Conservation (phyloP, 2,888 invertebrate species). For the Ennomos fuscantarius region DNA sequence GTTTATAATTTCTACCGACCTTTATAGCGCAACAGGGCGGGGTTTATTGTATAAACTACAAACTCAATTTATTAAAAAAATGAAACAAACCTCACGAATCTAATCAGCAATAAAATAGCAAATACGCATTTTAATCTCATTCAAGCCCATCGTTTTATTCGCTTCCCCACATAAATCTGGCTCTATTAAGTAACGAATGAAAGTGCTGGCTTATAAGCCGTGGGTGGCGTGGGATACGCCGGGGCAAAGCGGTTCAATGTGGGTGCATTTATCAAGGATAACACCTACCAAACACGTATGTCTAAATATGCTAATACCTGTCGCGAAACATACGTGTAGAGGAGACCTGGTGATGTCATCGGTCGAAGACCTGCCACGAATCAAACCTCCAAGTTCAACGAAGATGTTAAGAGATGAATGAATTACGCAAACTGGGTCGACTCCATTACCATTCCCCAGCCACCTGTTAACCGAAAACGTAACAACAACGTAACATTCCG, state of each 20-base stretch:
- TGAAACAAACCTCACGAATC: slow-evolving; percentile 1
- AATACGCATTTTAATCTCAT: slow-evolving; percentile 34
- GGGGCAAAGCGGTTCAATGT: slow-evolving; percentile 56
- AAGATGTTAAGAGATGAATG: slow-evolving; percentile 34
- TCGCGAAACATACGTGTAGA: slow-evolving; percentile 40
- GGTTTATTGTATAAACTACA: background rate
- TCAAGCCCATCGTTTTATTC: slow-evolving; percentile 32
- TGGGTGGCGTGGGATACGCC: slow-evolving; percentile 75
- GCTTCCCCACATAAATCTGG: slow-evolving; percentile 60
- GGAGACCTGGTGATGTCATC: slow-evolving; percentile 58
- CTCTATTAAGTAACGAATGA: slow-evolving; percentile 72
- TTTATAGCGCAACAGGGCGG: no score
- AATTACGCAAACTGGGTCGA: slow-evolving; percentile 37
- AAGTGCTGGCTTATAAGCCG: slow-evolving; percentile 63
- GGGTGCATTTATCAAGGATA: slow-evolving; percentile 73
- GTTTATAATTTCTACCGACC: no score
- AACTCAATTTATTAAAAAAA: background rate
- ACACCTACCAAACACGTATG: slow-evolving; percentile 47
- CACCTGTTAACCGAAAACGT: slow-evolving; percentile 41
- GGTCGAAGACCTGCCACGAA: slow-evolving; percentile 53
- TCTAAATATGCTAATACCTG: slow-evolving; percentile 45
- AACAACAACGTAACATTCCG: slow-evolving; percentile 50
- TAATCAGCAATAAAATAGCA: slow-evolving; percentile 29
- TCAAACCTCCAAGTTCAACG: slow-evolving; percentile 25
- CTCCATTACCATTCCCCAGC: slow-evolving; percentile 33